These are phyloP conservation scores for Brachionus rubens DNA, from an alignment of 1,140 invertebrate genomes.

Conservation along the genomic window DNA sequence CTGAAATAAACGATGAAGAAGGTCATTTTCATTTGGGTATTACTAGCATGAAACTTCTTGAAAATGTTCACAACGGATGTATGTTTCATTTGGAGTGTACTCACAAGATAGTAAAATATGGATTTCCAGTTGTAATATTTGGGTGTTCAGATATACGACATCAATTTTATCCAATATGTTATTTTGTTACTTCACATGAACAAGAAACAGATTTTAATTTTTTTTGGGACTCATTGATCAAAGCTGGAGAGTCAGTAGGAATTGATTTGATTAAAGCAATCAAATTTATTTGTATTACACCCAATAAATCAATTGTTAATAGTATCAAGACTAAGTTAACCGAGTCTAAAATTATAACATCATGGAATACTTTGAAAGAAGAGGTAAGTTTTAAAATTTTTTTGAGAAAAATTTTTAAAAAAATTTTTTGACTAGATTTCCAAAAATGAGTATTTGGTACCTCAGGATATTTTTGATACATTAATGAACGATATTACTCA, in stretches of 20 bases:
- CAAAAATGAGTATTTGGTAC: no score
- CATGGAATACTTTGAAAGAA: not conserved
- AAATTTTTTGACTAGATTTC: no score
- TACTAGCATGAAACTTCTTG: not conserved
- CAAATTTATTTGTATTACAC: not conserved
- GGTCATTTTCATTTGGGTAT: constrained; percentile 10
- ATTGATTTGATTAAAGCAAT: constrained; percentile 14
- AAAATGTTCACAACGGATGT: constrained; percentile 4
- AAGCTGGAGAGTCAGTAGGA: not conserved
- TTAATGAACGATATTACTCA: no score
- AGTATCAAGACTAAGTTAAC: not conserved
- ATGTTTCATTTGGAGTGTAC: constrained; percentile 16
- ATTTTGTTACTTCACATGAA: constrained; percentile 16
- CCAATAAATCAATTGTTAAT: not conserved
- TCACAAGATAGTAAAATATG: constrained; percentile 24
- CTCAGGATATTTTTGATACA: no score
- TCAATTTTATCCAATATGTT: constrained; percentile 23
- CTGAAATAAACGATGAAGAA: constrained; percentile 1
- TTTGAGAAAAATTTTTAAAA: no score
- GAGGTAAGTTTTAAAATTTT: no score
- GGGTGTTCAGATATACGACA: constrained; percentile 3
- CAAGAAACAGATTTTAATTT: constrained; percentile 14
- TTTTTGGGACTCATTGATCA: constrained; percentile 10
- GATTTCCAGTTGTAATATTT: constrained; percentile 13
- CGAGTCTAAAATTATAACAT: not conserved